Evolutionary conservation across 2,888 invertebrate species (phyloP), one percentile per base, ranked within the genome.

Genomic region (Nomada fucata): DNA sequence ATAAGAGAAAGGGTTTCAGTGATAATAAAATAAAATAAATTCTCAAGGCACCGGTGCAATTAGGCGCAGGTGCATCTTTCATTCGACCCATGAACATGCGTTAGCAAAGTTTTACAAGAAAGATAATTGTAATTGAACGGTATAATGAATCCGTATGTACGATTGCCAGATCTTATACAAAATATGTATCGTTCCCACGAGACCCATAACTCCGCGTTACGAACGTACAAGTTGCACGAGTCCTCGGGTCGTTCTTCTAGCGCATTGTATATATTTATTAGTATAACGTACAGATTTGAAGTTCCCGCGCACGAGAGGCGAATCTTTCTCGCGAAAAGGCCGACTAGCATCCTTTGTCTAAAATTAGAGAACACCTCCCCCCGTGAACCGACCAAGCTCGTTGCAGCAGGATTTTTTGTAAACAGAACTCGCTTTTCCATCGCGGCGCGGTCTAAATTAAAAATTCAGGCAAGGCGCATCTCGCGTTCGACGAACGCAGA

Each of bases 401-500:
- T n/a, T 26, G 26, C 50, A 10, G 2, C 50, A 9, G 4, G 26
- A 23, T 44, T 61, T 52, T 61, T 57, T 44, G 13, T 60, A 70
- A 76, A 67, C 67, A 63, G 29, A 55, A 36, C 29, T 26, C 26
- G 50, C 29, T 23, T 42, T 26, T 50, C 26, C n/a, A 50, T 76
- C 13, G 42, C 26, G 77, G n/a, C 44, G n/a, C 44, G 18, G 11
- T 26, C n/a, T 71, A 47, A 71, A 71, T 79, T 42, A 72, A 80
- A 77, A 72, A 55, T 72, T 72, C 77, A 20, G 18, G n/a, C 2
- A 36, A 13, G 29, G 29, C n/a, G 53, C 42, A 26, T 20, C 2
- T 18, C 29, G n/a, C 15, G n/a, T n/a, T 4, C 57, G 15, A 26
- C 20, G 42, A 52, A 52, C 53, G 29, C 20, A 44, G 47, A 59